A percentile compares a stretch with the other conserved stretches of the same genome.
These are phyloP conservation scores for Diarsia brunnea DNA, from an alignment of 2,888 invertebrate species.

Conservation along the genomic window DNA sequence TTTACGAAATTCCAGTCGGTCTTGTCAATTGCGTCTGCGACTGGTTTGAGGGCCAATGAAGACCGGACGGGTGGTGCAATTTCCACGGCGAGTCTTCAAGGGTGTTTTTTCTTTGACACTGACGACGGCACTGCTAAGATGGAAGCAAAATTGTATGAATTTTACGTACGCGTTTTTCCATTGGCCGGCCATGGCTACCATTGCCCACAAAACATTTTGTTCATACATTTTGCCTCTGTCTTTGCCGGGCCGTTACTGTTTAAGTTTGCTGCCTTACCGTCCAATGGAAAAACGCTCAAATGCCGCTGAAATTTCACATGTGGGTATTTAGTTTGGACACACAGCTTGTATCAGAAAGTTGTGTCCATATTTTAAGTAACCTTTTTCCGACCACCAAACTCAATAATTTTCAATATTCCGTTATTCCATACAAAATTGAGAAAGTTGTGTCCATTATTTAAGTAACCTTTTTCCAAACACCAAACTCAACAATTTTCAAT, in stretches of 20 bases:
- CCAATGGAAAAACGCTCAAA: conserved; percentile 41
- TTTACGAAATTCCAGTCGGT: conserved; percentile 31
- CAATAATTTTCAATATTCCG: background rate
- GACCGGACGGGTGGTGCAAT: background rate
- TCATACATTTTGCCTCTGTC: conserved; percentile 47
- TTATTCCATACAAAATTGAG: too few relatives aligned
- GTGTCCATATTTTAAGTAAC: background rate
- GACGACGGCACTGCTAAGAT: conserved; percentile 9
- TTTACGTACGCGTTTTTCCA: conserved; percentile 36
- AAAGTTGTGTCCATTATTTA: background rate
- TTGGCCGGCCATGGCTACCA: conserved; percentile 9
- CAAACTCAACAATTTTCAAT: background rate
- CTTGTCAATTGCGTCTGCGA: conserved; percentile 36
- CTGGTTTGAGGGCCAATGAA: conserved; percentile 12
- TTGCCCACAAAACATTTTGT: background rate
- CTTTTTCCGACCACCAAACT: background rate
- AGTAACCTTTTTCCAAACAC: background rate
- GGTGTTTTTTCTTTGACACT: background rate
- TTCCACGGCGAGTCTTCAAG: background rate
- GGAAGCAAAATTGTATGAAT: conserved; percentile 52
- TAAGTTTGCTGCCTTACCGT: background rate
- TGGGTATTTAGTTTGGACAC: background rate
- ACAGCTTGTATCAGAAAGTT: background rate
- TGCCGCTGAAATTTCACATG: background rate
- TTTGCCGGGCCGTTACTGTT: background rate